phyloP scores from a whole-genome alignment of 2,797 vertebrate species.

The Tenualosa thibaudeaui region DNA sequence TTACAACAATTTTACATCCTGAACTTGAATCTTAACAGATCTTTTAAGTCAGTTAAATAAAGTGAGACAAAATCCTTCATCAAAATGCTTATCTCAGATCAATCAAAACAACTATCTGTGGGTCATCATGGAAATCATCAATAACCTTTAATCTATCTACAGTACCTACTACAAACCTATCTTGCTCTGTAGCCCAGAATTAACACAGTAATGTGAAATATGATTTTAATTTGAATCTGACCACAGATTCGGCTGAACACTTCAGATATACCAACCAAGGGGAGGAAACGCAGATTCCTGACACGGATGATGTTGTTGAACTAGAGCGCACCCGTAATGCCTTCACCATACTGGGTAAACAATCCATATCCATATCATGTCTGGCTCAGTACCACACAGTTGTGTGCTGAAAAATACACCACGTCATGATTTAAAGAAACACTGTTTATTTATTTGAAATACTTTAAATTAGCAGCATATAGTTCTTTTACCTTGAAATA shows the following conservation, averaged over 20 bases:
- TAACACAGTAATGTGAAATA: neutral
- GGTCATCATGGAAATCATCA: neutral
- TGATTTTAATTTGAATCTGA: neutral
- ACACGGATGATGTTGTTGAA: constrained; percentile 65
- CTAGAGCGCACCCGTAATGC: constrained; percentile 75
- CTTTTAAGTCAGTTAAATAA: too few relatives aligned
- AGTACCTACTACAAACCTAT: too few relatives aligned
- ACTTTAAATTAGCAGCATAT: too few relatives aligned
- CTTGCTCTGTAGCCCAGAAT: neutral
- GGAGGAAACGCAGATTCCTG: constrained; percentile 60
- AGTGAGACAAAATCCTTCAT: too few relatives aligned
- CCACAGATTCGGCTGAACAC: constrained; percentile 68
- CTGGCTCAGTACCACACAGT: neutral
- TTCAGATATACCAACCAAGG: constrained; percentile 80
- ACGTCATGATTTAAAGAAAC: neutral
- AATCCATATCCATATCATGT: neutral
- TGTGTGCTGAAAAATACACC: neutral
- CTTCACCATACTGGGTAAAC: constrained; percentile 73
- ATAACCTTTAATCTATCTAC: too few relatives aligned
- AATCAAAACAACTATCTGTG: too few relatives aligned
- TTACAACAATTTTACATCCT: neutral
- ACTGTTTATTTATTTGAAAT: too few relatives aligned
- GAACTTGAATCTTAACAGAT: too few relatives aligned
- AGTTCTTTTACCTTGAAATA: too few relatives aligned
- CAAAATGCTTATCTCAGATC: too few relatives aligned